These are phyloP conservation scores for Thymelicus acteon DNA, from an alignment of 2,888 invertebrate species.

Conservation along the genomic window DNA sequence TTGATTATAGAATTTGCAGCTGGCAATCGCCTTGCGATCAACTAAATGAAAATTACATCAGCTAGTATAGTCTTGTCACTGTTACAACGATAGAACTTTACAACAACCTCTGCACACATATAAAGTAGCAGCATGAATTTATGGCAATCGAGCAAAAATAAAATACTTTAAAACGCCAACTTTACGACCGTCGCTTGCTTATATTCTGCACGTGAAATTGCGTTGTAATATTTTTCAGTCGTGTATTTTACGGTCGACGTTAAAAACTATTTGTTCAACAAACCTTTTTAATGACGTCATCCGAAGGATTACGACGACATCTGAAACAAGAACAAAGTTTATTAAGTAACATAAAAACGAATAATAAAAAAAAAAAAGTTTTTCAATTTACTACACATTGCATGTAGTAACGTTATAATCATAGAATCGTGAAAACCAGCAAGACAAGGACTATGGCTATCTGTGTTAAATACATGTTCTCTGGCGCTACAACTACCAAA, in stretches of 20 bases:
- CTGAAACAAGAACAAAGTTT: constrained; percentile 44
- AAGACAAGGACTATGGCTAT: too few relatives aligned
- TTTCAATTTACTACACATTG: background rate
- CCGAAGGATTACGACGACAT: constrained; percentile 42
- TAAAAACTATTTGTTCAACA: constrained; percentile 39
- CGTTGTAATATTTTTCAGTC: constrained; percentile 40
- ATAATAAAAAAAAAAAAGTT: constrained; percentile 5
- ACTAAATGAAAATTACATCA: too few relatives aligned
- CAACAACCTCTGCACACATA: constrained; percentile 15
- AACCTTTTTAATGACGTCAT: constrained; percentile 49
- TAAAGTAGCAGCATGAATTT: constrained; percentile 18
- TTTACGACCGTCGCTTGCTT: constrained; percentile 37
- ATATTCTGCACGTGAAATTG: constrained; percentile 42
- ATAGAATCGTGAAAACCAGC: too few relatives aligned
- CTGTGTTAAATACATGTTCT: too few relatives aligned
- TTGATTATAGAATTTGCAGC: too few relatives aligned
- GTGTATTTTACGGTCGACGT: constrained; percentile 35
- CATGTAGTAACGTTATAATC: too few relatives aligned
- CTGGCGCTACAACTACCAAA: background rate
- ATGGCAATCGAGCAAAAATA: constrained; percentile 27
- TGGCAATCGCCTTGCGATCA: too few relatives aligned
- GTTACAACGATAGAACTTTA: constrained; percentile 37
- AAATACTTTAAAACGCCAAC: constrained; percentile 31
- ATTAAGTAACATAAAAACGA: constrained; percentile 16
- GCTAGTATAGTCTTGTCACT: too few relatives aligned